Evolutionary conservation across 2,888 invertebrate species (phyloP), one percentile per base, ranked within the genome.

Genomic region (Napeogenes inachia): DNA sequence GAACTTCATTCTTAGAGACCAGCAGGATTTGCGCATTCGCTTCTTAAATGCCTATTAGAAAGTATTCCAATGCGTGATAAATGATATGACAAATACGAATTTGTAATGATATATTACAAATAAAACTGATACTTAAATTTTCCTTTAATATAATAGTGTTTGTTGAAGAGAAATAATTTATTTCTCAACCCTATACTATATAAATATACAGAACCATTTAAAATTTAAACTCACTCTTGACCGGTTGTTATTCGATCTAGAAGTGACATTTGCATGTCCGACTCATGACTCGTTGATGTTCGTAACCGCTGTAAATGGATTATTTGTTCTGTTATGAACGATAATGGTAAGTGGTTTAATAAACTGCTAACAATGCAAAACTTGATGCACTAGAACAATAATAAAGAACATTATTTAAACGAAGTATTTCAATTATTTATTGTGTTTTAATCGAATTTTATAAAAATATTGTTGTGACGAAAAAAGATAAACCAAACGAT

Each of bases 261-360:
- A 50, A 50, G 30, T 63, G 63, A 63, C 63, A 63, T 63, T 63
- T 63, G 63, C 70, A 67, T 69, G 66, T 68, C 64, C 68, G 68
- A 62, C 58, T 38, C 56, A 46, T 35, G 38, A 45, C 63, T 60
- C 42, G 60, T 64, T 62, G 50, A 50, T 50, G n/a, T 30, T 30
- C 50, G 60, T 57, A 50, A 59, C 59, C 57, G 46, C 61, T 63
- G 60, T 46, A 38, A 55, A 63, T 56, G 56, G 63, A 45, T 56
- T 59, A 50, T 50, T 50, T 50, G 50, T 50, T 50, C 50, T 50
- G 50, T 50, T 50, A 50, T 50, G 50, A 50, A 50, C 21, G 50
- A 50, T 50, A 50, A 50, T 50, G 50, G 50, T 50, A 30, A 50
- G 50, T 50, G 50, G 50, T 50, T 50, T 50, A 50, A 50, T 50